phyloP scores from a whole-genome alignment of 1,140 invertebrate genomes.

The Drosophila yakuba region DNA sequence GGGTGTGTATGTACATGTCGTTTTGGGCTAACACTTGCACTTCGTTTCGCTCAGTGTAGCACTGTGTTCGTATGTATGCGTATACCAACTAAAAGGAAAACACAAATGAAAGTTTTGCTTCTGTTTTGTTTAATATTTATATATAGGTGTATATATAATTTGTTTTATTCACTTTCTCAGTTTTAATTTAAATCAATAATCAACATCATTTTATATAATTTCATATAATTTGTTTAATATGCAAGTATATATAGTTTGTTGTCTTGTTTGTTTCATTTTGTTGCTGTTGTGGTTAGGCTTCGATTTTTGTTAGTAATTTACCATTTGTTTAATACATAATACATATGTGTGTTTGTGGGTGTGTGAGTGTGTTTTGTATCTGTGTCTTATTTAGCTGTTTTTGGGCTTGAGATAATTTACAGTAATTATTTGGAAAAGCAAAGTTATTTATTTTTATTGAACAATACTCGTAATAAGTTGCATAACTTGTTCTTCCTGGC shows the following conservation, averaged over 20 bases:
- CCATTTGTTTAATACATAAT: conserved; percentile 48
- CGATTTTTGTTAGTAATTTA: conserved; percentile 31
- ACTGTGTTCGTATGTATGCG: conserved; percentile 38
- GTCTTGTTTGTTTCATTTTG: conserved; percentile 64
- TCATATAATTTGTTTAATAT: conserved; percentile 78
- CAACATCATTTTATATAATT: conserved; percentile 81
- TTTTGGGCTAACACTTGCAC: conserved; percentile 45
- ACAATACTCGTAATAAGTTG: conserved; percentile 70
- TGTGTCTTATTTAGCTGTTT: conserved; percentile 32
- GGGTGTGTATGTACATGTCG: conserved; percentile 66
- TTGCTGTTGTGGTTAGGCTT: conserved; percentile 53
- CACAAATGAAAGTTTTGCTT: conserved; percentile 57
- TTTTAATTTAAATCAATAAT: conserved; percentile 82
- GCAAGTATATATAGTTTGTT: conserved; percentile 77
- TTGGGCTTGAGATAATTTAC: conserved; percentile 72
- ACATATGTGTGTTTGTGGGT: conserved; percentile 17
- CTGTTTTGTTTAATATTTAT: conserved; percentile 73
- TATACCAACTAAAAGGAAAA: conserved; percentile 63
- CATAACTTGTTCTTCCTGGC: conserved; percentile 51
- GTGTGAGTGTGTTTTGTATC: conserved; percentile 38
- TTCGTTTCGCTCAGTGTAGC: conserved; percentile 37
- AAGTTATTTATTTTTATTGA: conserved; percentile 60
- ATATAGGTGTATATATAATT: conserved; percentile 71
- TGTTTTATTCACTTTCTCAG: conserved; percentile 73
- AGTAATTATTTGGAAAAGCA: conserved; percentile 77